These are phyloP conservation scores for Megalops cyprinoides DNA, from an alignment of 2,797 vertebrate species.

Conservation along the genomic window DNA sequence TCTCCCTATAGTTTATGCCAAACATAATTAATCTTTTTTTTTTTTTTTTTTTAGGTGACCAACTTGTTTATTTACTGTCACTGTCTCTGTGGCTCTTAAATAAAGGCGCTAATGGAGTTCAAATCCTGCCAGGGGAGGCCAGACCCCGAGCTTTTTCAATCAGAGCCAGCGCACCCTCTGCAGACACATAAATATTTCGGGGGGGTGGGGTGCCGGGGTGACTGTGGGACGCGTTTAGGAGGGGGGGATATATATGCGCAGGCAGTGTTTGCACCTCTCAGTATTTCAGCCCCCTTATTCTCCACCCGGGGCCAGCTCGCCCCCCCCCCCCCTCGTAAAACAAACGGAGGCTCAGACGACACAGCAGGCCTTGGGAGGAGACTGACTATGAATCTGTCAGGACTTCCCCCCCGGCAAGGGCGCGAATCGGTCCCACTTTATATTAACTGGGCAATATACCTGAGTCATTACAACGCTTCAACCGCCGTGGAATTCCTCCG, in stretches of 20 bases:
- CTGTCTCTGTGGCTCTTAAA: not conserved
- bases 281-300: too few species aligned
- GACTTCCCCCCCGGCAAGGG: not conserved
- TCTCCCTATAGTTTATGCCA: not conserved
- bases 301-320: not conserved
- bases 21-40: conserved; percentile 25
- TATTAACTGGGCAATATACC: not conserved
- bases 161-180: not conserved
- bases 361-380: not conserved
- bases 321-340: not conserved
- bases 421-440: not conserved
- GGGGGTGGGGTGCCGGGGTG: not conserved
- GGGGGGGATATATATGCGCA: not conserved
- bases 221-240: not conserved
- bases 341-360: not conserved
- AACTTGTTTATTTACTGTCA: conserved; percentile 13
- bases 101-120: conserved; percentile 15
- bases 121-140: not conserved
- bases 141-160: not conserved
- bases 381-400: not conserved
- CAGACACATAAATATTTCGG: not conserved
- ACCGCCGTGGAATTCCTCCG: too few species aligned
- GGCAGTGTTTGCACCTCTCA: too few species aligned
- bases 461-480: not conserved
- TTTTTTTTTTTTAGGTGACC: conserved; percentile 8